Conservation (phyloP, 2,888 invertebrate genomes). For the Eristalinus sepulchralis region DNA sequence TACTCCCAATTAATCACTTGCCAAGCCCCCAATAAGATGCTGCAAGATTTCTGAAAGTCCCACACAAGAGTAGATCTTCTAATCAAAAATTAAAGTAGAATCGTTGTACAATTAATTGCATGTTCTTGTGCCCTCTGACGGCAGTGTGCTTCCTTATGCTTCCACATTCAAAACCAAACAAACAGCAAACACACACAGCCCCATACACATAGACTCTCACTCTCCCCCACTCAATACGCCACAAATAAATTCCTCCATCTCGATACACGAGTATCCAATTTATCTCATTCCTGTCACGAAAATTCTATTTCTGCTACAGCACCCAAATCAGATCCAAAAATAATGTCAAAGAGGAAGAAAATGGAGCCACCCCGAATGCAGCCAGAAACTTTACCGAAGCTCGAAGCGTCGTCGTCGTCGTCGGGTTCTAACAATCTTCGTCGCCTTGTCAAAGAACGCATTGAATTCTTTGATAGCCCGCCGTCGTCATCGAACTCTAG, state of each 20-base stretch:
- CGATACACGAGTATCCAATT: slow-evolving; percentile 34
- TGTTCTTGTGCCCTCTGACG: background rate
- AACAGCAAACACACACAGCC: background rate
- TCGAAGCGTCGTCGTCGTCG: slow-evolving; percentile 14
- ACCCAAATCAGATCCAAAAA: slow-evolving; percentile 33
- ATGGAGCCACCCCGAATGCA: slow-evolving; percentile 43
- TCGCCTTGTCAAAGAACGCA: slow-evolving; percentile 49
- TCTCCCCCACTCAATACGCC: background rate
- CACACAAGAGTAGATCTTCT: background rate
- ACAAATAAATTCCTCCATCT: slow-evolving; percentile 27
- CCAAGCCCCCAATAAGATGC: background rate
- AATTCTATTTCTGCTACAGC: slow-evolving; percentile 51
- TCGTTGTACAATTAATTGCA: slow-evolving; percentile 1
- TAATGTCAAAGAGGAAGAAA: slow-evolving; percentile 18
- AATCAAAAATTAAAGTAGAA: background rate
- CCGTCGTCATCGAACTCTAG: slow-evolving; percentile 36
- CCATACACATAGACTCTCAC: background rate
- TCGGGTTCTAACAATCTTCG: slow-evolving; percentile 34
- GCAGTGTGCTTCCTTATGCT: background rate
- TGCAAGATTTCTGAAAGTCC: background rate
- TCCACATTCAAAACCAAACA: background rate
- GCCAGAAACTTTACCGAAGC: slow-evolving; percentile 52
- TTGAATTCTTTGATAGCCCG: slow-evolving; percentile 49
- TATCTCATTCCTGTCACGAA: slow-evolving; percentile 38
- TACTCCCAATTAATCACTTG: background rate